Evolutionary conservation across 1,140 invertebrate species (phyloP).

Genomic region (Halictus rubicundus): DNA sequence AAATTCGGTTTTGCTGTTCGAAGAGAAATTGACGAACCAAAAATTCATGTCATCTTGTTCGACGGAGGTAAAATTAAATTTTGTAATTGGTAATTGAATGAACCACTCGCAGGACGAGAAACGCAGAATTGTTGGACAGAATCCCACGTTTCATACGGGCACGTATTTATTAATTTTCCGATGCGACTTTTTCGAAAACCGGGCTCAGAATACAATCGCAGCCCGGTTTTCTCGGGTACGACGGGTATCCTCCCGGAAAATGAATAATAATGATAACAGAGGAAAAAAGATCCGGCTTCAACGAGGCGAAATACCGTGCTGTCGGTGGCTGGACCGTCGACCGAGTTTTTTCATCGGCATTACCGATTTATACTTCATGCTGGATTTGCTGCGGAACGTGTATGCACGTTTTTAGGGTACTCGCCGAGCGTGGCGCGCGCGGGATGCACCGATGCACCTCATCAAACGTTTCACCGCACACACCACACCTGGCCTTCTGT

Average conservation of each 20-base stretch:
- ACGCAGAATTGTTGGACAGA: no score
- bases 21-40: no score
- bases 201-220: no score
- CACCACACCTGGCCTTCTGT: slow-evolving; percentile 21
- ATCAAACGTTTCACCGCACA: slow-evolving; percentile 29
- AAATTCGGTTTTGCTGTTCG: no score
- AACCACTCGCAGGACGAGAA: no score
- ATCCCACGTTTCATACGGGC: no score
- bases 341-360: slow-evolving; percentile 59
- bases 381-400: slow-evolving; percentile 34
- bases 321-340: slow-evolving; percentile 30
- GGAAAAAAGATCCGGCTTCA: not conserved
- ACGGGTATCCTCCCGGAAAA: not conserved
- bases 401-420: slow-evolving; percentile 30
- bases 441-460: slow-evolving; percentile 37
- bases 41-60: no score
- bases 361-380: slow-evolving; percentile 57
- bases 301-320: slow-evolving; percentile 35
- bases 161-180: not conserved
- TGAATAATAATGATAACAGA: slow-evolving; percentile 36
- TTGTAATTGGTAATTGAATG: no score
- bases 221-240: no score
- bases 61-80: no score
- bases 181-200: no score
- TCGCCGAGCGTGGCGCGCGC: slow-evolving; percentile 18